Base-by-base conservation (phyloP, 1,140 invertebrate species). In the Onthophagus taurus region DNA sequence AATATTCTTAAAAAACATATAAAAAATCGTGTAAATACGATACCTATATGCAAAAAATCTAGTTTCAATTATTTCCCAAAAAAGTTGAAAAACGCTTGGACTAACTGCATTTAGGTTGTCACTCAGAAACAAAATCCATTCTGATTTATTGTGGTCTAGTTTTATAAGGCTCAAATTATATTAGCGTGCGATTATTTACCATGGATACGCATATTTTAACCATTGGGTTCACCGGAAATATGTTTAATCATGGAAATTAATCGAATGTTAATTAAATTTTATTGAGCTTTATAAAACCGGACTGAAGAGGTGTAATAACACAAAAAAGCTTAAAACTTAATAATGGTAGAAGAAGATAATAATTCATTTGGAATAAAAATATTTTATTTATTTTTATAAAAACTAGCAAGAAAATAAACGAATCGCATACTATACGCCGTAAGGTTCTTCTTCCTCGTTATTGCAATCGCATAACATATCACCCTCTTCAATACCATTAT, bases 381-480 rank as follows among this genome's bases (percentile, higher is more conserved):
- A 26, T 26, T 26, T 26, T 26, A 26, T 26, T 26, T 26, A 7
- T 7, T 26, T n/a, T 7, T 7, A 26, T 7, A 26, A 26, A 7
- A 26, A 26, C n/a, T 26, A 7, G n/a, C 24, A 26, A 26, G 7
- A 26, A 26, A 7, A 7, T 26, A 26, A 26, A 26, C n/a, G 24
- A 7, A 7, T 7, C n/a, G 24, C 24, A 26, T 7, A 7, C 24
- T 26, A 7, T 26, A n/a, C 24, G n/a, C n/a, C n/a, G n/a, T n/a
- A n/a, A n/a, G n/a, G n/a, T n/a, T n/a, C n/a, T n/a, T 26, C 24
- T 18, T 36, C 34, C 16, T 36, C 6, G 8, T 36, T 18, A 36
- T 36, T 36, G 5, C 31, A 33, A 33, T 36, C 14, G 14, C 34
- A 36, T 36, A 36, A 18, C 6, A 36, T 36, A 18, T 19, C 34